Base-by-base conservation (phyloP, 1,140 invertebrate species). In the Bombus superbus region DNA sequence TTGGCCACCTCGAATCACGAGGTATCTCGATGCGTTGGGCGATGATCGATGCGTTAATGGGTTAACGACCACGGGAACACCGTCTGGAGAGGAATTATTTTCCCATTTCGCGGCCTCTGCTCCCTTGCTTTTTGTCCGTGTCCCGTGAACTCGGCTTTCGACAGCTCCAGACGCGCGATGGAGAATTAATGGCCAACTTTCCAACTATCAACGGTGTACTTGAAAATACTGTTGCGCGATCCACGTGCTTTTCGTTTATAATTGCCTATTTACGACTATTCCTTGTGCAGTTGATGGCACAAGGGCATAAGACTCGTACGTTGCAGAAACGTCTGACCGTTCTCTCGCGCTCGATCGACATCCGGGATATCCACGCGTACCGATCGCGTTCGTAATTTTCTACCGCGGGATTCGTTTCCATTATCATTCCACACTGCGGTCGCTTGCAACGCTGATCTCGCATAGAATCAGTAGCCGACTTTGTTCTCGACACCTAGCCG, bases 11-110 rank as follows among this genome's bases (percentile, higher is more conserved):
- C 47, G 66, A 78, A 59, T 78, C 64, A 44, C 87, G 59, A 25
- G 38, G 15, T 73, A 69, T 76, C 74, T 84, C 42, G 35, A 53
- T 53, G 47, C 18, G 47, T 53, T 53, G 8, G 47, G 18, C 18
- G 47, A 53, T 90, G 86, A 90, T 82, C 87, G 89, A 89, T 89
- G 80, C 68, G 79, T 89, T 87, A 87, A 86, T 91, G 87, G 85
- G 81, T 87, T 91, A 87, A 91, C 87, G 84, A 91, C 75, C 69
- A 79, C 64, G 38, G 66, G 84, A 87, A 83, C 78, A 83, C 66
- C 76, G 82, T 87, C 86, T 88, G 62, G 77, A 72, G 87, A 86
- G 87, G 74, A 85, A 89, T 91, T 89, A 89, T 85, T 91, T 88
- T 90, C 83, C 57, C 80, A 88, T 90, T 57, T 90, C 71, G 69